phyloP scores from a whole-genome alignment of 2,797 vertebrate genomes.

The Galago senegalensis region DNA sequence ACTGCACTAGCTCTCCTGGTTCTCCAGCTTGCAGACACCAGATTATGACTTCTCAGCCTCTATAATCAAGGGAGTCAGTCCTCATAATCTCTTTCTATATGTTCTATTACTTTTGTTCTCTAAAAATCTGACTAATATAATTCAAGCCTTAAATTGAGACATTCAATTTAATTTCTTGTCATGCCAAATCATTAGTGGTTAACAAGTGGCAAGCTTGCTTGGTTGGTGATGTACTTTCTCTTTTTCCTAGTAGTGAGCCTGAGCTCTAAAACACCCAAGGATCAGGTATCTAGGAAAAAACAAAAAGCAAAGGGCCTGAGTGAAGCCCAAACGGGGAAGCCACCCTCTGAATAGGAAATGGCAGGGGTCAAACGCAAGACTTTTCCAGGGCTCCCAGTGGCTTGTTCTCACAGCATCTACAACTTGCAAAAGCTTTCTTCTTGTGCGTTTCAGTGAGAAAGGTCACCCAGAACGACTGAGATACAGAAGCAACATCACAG shows the following conservation, averaged over 20 bases:
- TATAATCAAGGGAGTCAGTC: neutral
- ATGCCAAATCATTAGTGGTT: neutral
- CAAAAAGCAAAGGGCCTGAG: neutral
- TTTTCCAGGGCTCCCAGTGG: neutral
- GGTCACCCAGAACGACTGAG: neutral
- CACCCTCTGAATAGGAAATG: conserved; percentile 4
- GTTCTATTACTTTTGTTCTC: neutral
- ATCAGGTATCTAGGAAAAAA: neutral
- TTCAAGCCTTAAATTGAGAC: neutral
- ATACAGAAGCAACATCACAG: neutral
- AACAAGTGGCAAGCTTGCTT: neutral
- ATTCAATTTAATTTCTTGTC: neutral
- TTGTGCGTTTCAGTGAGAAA: neutral
- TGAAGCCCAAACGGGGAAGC: neutral
- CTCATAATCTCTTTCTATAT: neutral
- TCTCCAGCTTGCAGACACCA: neutral
- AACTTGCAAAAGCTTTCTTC: neutral
- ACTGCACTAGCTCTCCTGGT: neutral
- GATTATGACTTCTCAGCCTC: neutral
- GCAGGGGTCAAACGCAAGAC: neutral
- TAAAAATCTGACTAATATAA: neutral
- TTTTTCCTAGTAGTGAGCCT: neutral
- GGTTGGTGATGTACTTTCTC: neutral
- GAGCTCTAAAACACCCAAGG: neutral
- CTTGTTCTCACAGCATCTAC: neutral